Percentiles rank a stretch among this genome's conserved stretches.
phyloP scores from a whole-genome alignment of 2,888 invertebrate genomes.

The Mesorhabditis spiculigera region DNA sequence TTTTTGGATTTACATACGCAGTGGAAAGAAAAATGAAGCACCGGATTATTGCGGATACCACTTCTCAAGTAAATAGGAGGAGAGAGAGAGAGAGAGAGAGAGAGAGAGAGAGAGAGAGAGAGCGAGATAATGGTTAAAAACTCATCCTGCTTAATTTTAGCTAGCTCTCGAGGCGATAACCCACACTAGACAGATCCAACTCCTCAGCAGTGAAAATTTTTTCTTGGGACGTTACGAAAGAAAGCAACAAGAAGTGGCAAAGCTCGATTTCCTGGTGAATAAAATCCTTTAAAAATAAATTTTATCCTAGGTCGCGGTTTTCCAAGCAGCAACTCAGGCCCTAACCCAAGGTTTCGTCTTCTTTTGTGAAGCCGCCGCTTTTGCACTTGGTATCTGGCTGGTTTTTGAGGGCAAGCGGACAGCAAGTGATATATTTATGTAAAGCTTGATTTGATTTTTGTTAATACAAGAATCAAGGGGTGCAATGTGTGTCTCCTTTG shows the following conservation, averaged over 20 bases:
- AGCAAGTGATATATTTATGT: conserved; percentile 20
- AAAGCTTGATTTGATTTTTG: conserved; percentile 1
- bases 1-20: conserved; percentile 45
- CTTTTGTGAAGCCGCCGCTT: conserved; percentile 28
- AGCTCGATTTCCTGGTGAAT: not conserved
- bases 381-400: conserved; percentile 25
- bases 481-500: conserved; percentile 2
- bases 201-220: not conserved
- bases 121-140: not conserved
- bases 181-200: not conserved
- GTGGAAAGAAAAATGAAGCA: conserved; percentile 52
- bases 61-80: not conserved
- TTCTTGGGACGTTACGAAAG: not conserved
- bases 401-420: conserved; percentile 25
- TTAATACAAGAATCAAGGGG: not conserved
- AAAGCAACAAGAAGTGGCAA: not conserved
- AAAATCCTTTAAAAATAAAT: not conserved
- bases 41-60: conserved; percentile 13
- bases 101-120: no score
- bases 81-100: not conserved
- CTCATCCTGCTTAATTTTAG: not conserved
- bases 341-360: conserved; percentile 31
- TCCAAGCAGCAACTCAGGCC: conserved; percentile 25
- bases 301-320: conserved; percentile 20
- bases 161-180: not conserved